Base-by-base conservation (phyloP, 2,113 vertebrate genomes). In the Coptodon bakossiorum region DNA sequence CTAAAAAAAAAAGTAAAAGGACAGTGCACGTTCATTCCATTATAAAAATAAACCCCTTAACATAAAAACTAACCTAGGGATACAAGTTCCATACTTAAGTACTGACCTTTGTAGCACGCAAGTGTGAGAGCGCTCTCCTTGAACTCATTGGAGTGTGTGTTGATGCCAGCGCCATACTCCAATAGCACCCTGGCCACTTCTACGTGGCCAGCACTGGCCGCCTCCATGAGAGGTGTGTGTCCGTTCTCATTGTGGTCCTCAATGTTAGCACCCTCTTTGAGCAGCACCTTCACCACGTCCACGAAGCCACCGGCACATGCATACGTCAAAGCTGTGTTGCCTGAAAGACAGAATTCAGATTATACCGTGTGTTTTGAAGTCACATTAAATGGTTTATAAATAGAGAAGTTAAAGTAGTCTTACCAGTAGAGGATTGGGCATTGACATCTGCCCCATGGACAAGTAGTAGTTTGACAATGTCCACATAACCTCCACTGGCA, bases 201-300 rank as follows among this genome's bases (percentile, higher is more conserved):
- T 27, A 99, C 98, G 45, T 99, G 98, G 83, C 99, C 99, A 36
- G 98, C 99, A 83, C 99, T 99, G 92, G 99, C 98, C 14, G 98
- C 99, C 96, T 99, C 99, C 99, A 99, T 99, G 78, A 99, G 96
- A 38, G 99, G 98, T 2, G 99, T 99, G 93, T 99, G 99, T 82
- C 99, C 98, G 11, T 99, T 99, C 96, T 99, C 99, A 83, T 99
- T 99, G 96, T 99, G 98, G 96, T 99, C 99, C 96, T 99, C 99
- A 89, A 99, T 99, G 94, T 99, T 99, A 91, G 98, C 99, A 83
- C 98, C 99, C 87, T 98, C 98, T 97, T 99, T 99, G 92, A 99
- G 96, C 85, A 99, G 97, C 94, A 99, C 99, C 96, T 99, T 98
- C 83, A 99, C 98, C 86, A 99, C 98, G 80, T 99, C 99, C 94